phyloP scores from a whole-genome alignment of 2,888 invertebrate genomes.

The Dryobotodes eremita region DNA sequence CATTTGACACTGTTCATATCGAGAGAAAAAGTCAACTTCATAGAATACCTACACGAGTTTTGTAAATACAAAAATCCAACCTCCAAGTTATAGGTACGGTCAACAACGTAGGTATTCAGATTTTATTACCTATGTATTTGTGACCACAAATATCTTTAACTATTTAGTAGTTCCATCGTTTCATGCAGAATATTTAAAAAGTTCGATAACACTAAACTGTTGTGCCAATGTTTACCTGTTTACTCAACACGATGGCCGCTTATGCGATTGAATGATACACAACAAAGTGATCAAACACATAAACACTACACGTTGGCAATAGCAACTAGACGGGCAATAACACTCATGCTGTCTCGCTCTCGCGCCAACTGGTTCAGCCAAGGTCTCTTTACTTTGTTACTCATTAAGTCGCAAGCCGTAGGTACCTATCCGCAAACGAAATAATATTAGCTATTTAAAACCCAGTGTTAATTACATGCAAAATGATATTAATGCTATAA shows the following conservation, averaged over 20 bases:
- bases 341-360: slow-evolving; percentile 60
- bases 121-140: background rate
- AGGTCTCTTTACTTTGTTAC: slow-evolving; percentile 39
- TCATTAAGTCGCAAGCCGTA: slow-evolving; percentile 17
- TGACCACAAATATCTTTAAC: background rate
- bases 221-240: slow-evolving; percentile 43
- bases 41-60: background rate
- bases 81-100: background rate
- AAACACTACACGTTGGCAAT: slow-evolving; percentile 41
- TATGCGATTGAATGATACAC: slow-evolving; percentile 43
- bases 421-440: slow-evolving; percentile 4
- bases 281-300: slow-evolving; percentile 44
- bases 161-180: background rate
- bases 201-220: slow-evolving; percentile 21
- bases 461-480: slow-evolving; percentile 25
- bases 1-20: background rate
- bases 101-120: background rate
- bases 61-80: background rate
- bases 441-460: slow-evolving; percentile 14
- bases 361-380: slow-evolving; percentile 42
- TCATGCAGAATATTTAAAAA: slow-evolving; percentile 30
- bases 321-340: slow-evolving; percentile 62
- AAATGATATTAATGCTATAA: slow-evolving; percentile 47
- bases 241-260: slow-evolving; percentile 32
- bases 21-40: background rate